Evolutionary conservation across 2,888 invertebrate species (phyloP), one percentile per base, ranked within the genome.

Genomic region (Agonopterix subpropinquella): DNA sequence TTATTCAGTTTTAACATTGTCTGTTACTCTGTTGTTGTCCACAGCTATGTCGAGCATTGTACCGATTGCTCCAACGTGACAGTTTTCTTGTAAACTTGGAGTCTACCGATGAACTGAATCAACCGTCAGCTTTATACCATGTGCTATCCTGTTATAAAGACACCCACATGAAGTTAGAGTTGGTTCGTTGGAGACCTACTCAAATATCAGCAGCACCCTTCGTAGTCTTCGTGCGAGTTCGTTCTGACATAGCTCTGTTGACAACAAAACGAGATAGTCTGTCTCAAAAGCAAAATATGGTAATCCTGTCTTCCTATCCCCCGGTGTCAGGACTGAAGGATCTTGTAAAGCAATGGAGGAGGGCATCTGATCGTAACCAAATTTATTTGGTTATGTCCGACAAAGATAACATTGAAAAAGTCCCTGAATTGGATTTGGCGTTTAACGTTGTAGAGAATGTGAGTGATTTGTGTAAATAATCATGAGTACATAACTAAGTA

Each of bases 321-420:
- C 52, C 66, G 18, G 53, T 61, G 13, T 46, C 56, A 39, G 67
- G 64, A 11, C 49, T 73, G 4, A 70, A 61, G 51, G 58, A 65
- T 2, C 51, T 70, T 0, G 59, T 77, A 4, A 56, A 61, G 36
- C 44, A 61, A 49, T 73, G 70, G 70, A 68, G 71, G 47, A 61
- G 54, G 37, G 66, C 64, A 9, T 47, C 55, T 5, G 53, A 64
- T 11, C 54, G 59, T n/a, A 70, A 68, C 43, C 59, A 69, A 47
- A 58, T 78, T 41, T 59, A 62, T 13, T 50, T 77, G 15, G 48
- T 74, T n/a, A 67, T 67, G 58, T 71, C 70, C 13, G 58, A 70
- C 45, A 64, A 65, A 45, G 54, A 65, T 35, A 55, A 47, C 18
- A 46, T 71, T 15, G 65, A 64, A 18, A 55, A 73, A 45, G 44